These are phyloP conservation scores for Mergus octosetaceus DNA, from an alignment of 2,797 vertebrate genomes.

Conservation along the genomic window DNA sequence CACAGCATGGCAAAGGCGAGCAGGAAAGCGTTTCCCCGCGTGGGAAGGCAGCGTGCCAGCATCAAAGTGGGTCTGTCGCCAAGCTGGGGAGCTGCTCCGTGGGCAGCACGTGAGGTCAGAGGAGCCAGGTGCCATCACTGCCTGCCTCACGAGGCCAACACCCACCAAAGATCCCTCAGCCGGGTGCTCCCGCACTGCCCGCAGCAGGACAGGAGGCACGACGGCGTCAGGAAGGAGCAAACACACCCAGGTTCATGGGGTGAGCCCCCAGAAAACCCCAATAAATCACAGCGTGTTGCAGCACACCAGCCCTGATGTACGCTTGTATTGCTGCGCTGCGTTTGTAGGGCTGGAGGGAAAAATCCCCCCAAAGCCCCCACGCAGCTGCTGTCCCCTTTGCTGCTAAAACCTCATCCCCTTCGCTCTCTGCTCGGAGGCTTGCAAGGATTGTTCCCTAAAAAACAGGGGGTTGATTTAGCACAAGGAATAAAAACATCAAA, in stretches of 20 bases:
- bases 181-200: no score
- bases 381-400: rapidly evolving
- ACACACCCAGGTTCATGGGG: neutral
- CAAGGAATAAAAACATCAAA: neutral
- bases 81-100: rapidly evolving
- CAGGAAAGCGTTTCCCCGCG: rapidly evolving
- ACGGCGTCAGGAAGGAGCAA: neutral
- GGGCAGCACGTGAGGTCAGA: neutral
- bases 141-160: neutral
- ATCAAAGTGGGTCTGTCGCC: neutral
- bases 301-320: rapidly evolving
- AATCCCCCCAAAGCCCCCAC: neutral
- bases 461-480: neutral
- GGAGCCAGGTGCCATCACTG: neutral
- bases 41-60: neutral
- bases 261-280: neutral
- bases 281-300: rapidly evolving
- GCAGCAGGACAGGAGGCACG: no score
- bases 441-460: neutral
- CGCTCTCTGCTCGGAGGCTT: rapidly evolving
- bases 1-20: rapidly evolving
- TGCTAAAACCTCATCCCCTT: neutral
- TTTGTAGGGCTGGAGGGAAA: neutral
- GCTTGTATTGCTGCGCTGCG: rapidly evolving
- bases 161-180: neutral